Percentiles rank a stretch among this genome's conserved stretches.
Conservation (phyloP, 2,888 invertebrate species). For the Drosophila vallismaia region DNA sequence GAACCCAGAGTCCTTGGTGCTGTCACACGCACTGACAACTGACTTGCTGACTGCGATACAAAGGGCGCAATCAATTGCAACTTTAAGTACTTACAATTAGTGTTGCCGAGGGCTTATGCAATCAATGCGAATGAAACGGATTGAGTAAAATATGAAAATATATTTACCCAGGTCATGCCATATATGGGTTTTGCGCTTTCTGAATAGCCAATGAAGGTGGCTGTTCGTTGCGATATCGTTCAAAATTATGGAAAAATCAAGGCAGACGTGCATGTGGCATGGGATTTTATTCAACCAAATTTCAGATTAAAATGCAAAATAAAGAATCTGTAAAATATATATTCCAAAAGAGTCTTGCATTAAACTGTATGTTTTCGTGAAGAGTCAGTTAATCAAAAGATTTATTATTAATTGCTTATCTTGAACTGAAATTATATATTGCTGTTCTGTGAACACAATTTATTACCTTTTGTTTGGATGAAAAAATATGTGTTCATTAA, state of each 20-base stretch:
- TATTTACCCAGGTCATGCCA: conserved; percentile 3
- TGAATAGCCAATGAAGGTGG: conserved; percentile 30
- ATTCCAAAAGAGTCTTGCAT: background rate
- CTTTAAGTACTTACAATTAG: conserved; percentile 41
- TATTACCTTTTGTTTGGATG: background rate
- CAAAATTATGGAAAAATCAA: conserved; percentile 3
- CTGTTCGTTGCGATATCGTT: background rate
- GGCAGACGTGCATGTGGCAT: background rate
- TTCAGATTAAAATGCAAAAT: background rate
- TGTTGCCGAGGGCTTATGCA: conserved; percentile 20
- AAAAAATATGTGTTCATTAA: background rate
- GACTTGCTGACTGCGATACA: conserved; percentile 19
- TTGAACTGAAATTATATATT: background rate
- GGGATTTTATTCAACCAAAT: background rate
- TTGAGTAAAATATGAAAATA: conserved; percentile 2
- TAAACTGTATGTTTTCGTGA: background rate
- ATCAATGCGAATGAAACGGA: conserved; percentile 25
- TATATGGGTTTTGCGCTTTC: conserved; percentile 9
- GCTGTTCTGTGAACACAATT: background rate
- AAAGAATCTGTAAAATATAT: background rate
- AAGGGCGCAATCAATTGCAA: conserved; percentile 46
- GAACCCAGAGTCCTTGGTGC: conserved; percentile 4
- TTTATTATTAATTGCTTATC: background rate
- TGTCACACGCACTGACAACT: conserved; percentile 35
- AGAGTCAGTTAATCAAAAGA: background rate